These are phyloP conservation scores for Tetragnatha montana DNA, from an alignment of 2,888 invertebrate species.

Conservation along the genomic window DNA sequence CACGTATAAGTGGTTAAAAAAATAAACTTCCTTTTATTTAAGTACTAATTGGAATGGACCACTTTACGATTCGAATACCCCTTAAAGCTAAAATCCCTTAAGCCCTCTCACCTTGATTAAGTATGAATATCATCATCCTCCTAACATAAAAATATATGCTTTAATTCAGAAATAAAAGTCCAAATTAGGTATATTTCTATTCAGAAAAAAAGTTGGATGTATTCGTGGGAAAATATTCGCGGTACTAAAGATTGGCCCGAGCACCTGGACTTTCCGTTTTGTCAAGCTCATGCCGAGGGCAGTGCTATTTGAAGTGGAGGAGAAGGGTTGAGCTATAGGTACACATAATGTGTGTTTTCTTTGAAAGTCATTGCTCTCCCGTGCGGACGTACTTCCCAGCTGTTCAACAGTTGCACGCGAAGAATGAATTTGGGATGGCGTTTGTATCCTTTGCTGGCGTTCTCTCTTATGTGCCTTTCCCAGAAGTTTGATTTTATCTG, in stretches of 20 bases:
- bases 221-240: no score
- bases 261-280: background rate
- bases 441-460: conserved; percentile 26
- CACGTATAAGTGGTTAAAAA: no score
- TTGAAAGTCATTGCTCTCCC: conserved; percentile 54
- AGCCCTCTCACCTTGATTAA: no score
- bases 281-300: background rate
- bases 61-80: no score
- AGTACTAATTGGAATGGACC: no score
- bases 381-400: conserved; percentile 45
- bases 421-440: conserved; percentile 40
- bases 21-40: no score
- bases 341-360: conserved; percentile 27
- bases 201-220: no score
- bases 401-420: conserved; percentile 38
- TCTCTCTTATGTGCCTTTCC: background rate
- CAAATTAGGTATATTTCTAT: no score
- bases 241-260: background rate
- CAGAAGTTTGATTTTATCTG: conserved; percentile 3
- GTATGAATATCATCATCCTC: no score
- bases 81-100: no score
- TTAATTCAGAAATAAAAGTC: no score
- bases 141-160: no score
- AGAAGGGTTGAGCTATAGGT: conserved; percentile 3
- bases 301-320: background rate